Percentiles rank a stretch among this genome's conserved stretches.
These are phyloP conservation scores for Lycocorax pyrrhopterus DNA, from an alignment of 2,113 vertebrate genomes.

Conservation along the genomic window DNA sequence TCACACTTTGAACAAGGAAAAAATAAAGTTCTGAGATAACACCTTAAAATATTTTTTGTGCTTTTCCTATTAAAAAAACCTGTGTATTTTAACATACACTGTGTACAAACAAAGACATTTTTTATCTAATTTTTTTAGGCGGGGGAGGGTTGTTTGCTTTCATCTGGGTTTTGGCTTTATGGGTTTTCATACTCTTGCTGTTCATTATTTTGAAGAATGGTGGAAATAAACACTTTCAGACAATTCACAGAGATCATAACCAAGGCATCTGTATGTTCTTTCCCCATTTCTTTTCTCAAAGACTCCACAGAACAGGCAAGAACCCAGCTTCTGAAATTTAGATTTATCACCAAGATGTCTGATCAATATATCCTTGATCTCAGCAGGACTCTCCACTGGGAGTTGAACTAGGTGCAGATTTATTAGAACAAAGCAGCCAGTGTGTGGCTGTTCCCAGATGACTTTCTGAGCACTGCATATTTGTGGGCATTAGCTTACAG, in stretches of 20 bases:
- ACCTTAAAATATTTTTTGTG: background rate
- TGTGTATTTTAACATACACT: background rate
- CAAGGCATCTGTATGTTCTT: background rate
- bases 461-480: background rate
- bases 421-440: conserved; percentile 7
- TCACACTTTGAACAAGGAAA: background rate
- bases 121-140: rapidly evolving
- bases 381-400: background rate
- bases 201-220: background rate
- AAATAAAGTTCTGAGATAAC: background rate
- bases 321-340: conserved; percentile 5
- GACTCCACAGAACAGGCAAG: background rate
- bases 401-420: background rate
- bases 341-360: background rate
- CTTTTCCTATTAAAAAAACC: background rate
- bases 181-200: background rate
- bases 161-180: background rate
- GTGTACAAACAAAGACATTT: background rate
- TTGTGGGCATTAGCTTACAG: background rate
- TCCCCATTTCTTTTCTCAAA: background rate
- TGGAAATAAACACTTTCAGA: background rate
- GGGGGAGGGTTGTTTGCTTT: background rate
- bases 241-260: background rate
- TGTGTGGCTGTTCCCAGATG: background rate
- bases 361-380: conserved; percentile 27